Base-by-base conservation (phyloP, 2,888 invertebrate genomes). In the Lithophane socia region DNA sequence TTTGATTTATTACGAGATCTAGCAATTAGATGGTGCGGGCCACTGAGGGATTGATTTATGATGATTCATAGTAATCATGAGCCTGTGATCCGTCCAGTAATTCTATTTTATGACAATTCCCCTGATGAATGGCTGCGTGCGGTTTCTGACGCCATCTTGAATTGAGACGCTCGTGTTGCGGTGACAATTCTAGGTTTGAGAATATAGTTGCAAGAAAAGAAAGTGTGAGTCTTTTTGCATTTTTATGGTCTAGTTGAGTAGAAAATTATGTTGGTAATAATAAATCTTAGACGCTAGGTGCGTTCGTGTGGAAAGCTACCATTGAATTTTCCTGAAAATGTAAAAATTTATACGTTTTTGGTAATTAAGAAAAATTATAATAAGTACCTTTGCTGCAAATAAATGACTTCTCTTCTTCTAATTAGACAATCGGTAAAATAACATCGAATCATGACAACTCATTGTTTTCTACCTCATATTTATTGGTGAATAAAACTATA, bases 31-130 rank as follows among this genome's bases (percentile, higher is more conserved):
- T 90, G 92, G 91, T 95, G 96, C 95, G 95, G 95, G 95, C 92
- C 90, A 91, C 92, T 94, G 94, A 93, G 94, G 95, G 95, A 91
- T 89, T 96, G 96, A 96, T 96, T 96, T 96, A 96, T 93, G 94
- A 91, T 95, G 94, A 96, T 96, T 95, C 94, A 90, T 87, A 91
- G 94, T 94, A 94, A 96, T 95, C 95, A 93, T 94, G 91, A 88
- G 92, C 87, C 91, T 92, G 93, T 92, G 95, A 94, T 95, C 94
- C 93, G 89, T 91, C 90, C 90, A 91, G 92, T 94, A 93, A 94
- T 94, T 94, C 93, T 92, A 91, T 94, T 95, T 95, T 95, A 95
- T 94, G 94, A 94, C 94, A 92, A 90, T 78, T 88, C 88, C 90
- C 90, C 87, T 93, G 93, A 94, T 94, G 93, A 92, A 93, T 93